These are phyloP conservation scores for Drosophila ambigua DNA, from an alignment of 1,140 invertebrate genomes.

Conservation along the genomic window DNA sequence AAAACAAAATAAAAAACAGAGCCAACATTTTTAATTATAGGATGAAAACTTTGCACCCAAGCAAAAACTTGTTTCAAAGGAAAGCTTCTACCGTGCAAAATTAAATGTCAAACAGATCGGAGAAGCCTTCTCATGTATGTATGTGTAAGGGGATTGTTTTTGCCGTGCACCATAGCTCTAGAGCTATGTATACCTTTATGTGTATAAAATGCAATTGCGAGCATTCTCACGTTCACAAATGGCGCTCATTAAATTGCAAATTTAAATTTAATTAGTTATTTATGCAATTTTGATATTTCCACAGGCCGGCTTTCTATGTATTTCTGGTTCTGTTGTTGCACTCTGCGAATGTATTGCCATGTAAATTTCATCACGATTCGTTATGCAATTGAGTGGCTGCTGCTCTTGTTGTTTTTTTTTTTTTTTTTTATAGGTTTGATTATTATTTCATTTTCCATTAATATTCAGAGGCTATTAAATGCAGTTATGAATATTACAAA, in stretches of 20 bases:
- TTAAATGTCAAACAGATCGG: slow-evolving; percentile 46
- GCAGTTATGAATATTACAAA: slow-evolving; percentile 78
- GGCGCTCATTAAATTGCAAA: slow-evolving; percentile 72
- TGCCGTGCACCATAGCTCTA: neutral
- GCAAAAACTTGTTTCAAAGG: slow-evolving; percentile 42
- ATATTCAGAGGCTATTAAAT: slow-evolving; percentile 75
- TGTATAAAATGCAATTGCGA: slow-evolving; percentile 55
- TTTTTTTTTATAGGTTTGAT: slow-evolving; percentile 22
- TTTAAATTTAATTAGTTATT: slow-evolving; percentile 81
- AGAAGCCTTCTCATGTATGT: neutral
- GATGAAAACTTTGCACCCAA: slow-evolving; percentile 36
- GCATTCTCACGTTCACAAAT: slow-evolving; percentile 74
- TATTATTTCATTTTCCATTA: slow-evolving; percentile 51
- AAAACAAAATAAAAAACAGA: slow-evolving; percentile 10
- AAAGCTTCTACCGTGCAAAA: slow-evolving; percentile 25
- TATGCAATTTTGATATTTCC: slow-evolving; percentile 78
- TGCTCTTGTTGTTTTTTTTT: slow-evolving; percentile 15
- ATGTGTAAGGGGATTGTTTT: slow-evolving; percentile 22
- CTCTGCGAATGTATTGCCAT: slow-evolving; percentile 61
- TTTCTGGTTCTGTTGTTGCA: slow-evolving; percentile 13
- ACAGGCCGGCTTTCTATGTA: slow-evolving; percentile 57
- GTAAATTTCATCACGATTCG: slow-evolving; percentile 77
- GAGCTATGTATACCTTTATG: slow-evolving; percentile 6
- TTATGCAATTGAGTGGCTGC: slow-evolving; percentile 61
- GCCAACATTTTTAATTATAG: slow-evolving; percentile 70